Evolutionary conservation across 1,140 invertebrate genomes (phyloP).

Genomic region (Anagrus nilaparvatae): DNA sequence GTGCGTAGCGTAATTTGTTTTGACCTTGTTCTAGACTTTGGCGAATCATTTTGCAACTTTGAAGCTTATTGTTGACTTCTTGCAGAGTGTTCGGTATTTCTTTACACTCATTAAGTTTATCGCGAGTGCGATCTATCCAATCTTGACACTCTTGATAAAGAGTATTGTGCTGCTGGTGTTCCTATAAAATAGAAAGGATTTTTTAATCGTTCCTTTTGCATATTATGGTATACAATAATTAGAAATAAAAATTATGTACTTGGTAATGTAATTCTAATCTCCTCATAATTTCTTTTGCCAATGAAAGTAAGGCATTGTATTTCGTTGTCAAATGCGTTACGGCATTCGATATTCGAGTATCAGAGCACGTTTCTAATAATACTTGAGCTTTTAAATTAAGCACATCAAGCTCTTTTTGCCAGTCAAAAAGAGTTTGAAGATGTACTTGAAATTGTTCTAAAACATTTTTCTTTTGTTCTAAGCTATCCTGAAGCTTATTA

Average conservation of each 20-base stretch:
- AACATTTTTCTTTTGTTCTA: constrained; percentile 81
- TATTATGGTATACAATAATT: too few relatives aligned
- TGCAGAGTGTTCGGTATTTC: constrained; percentile 64
- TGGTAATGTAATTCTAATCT: constrained; percentile 83
- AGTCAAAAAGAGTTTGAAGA: constrained; percentile 83
- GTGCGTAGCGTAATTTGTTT: constrained; percentile 76
- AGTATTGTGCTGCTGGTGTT: constrained; percentile 81
- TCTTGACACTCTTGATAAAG: constrained; percentile 84
- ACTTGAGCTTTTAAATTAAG: constrained; percentile 87
- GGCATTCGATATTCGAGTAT: constrained; percentile 86
- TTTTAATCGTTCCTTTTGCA: constrained; percentile 3
- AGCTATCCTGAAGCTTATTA: constrained; percentile 78
- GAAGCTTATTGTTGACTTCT: constrained; percentile 75
- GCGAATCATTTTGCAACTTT: constrained; percentile 71
- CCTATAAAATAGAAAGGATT: constrained; percentile 37
- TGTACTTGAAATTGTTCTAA: constrained; percentile 85
- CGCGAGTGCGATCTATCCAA: constrained; percentile 77
- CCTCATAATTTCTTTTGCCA: constrained; percentile 89
- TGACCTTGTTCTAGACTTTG: constrained; percentile 84
- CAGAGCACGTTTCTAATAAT: constrained; percentile 81
- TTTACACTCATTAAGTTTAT: constrained; percentile 68
- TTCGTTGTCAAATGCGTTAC: constrained; percentile 90
- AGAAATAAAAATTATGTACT: constrained; percentile 39
- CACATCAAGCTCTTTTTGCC: constrained; percentile 84
- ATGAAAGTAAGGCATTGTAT: constrained; percentile 82